Conservation (phyloP, 2,888 invertebrate species). For the Dolichomitus sp. region DNA sequence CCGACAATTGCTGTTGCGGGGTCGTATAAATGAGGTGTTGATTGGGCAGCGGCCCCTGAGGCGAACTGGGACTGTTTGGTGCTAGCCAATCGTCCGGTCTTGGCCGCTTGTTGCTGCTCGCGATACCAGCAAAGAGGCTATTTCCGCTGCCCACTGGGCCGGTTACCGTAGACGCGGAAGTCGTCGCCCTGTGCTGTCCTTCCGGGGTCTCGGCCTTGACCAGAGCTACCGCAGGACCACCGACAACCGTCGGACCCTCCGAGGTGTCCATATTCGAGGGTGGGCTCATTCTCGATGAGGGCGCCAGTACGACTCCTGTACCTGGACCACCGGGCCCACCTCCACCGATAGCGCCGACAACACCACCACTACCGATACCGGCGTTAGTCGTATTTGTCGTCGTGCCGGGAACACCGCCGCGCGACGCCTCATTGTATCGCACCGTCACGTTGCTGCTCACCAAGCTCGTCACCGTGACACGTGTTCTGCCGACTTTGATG, state of each 20-base stretch:
- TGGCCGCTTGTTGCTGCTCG: slow-evolving; percentile 87
- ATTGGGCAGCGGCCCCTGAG: slow-evolving; percentile 87
- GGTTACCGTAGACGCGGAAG: slow-evolving; percentile 81
- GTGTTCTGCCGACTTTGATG: slow-evolving; percentile 68
- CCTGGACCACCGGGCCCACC: slow-evolving; percentile 73
- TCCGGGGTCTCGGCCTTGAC: slow-evolving; percentile 87
- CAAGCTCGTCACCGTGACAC: slow-evolving; percentile 84
- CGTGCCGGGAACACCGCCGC: slow-evolving; percentile 57
- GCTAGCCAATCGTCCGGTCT: slow-evolving; percentile 90
- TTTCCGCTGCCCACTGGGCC: slow-evolving; percentile 78
- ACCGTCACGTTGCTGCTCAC: slow-evolving; percentile 83
- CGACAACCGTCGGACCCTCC: slow-evolving; percentile 69
- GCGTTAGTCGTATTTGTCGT: slow-evolving; percentile 57
- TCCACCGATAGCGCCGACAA: slow-evolving; percentile 34
- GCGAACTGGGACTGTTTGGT: slow-evolving; percentile 88
- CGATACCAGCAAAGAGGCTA: slow-evolving; percentile 84
- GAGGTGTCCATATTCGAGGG: slow-evolving; percentile 81
- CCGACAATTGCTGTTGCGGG: slow-evolving; percentile 79
- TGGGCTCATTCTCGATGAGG: slow-evolving; percentile 87
- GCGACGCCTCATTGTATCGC: slow-evolving; percentile 85
- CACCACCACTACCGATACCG: slow-evolving; percentile 18
- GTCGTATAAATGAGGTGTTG: slow-evolving; percentile 88
- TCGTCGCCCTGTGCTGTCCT: slow-evolving; percentile 80
- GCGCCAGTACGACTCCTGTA: slow-evolving; percentile 85
- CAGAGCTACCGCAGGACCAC: slow-evolving; percentile 74